phyloP scores from a whole-genome alignment of 2,113 vertebrate species.

The Todiramphus saurophagus region DNA sequence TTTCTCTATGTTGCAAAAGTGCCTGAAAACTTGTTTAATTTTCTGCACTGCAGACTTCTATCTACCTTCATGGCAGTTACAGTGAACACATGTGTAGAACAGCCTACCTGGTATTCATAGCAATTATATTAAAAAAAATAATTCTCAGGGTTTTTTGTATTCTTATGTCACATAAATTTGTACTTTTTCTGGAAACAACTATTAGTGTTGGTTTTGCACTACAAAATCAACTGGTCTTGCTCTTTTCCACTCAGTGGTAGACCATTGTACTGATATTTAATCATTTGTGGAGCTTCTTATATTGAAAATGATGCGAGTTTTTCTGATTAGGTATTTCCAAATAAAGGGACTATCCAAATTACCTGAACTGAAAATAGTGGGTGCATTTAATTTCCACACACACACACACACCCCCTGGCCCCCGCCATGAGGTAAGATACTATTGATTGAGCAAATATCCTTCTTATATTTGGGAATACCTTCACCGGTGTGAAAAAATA shows the following conservation, averaged over 20 bases:
- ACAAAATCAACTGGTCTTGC: not conserved
- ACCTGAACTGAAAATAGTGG: not conserved
- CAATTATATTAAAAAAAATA: accelerated
- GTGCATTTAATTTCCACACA: not conserved
- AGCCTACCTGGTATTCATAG: not conserved
- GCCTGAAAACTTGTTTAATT: not conserved
- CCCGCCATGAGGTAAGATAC: not conserved
- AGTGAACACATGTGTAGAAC: not conserved
- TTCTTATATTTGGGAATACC: not conserved
- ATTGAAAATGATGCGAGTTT: not conserved
- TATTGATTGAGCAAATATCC: not conserved
- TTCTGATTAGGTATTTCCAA: not conserved
- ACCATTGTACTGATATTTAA: not conserved
- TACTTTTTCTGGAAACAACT: not conserved
- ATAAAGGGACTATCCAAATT: not conserved
- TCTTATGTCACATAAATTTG: not conserved
- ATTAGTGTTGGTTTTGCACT: not conserved
- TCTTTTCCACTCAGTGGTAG: not conserved
- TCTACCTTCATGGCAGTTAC: not conserved
- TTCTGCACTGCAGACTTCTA: not conserved
- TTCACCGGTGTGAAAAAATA: not conserved
- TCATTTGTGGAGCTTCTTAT: not conserved
- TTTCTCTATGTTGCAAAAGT: not conserved
- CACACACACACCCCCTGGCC: no score
- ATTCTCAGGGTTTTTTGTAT: not conserved